Base-by-base conservation (phyloP, 1,140 invertebrate species). In the Eumaeus atala region DNA sequence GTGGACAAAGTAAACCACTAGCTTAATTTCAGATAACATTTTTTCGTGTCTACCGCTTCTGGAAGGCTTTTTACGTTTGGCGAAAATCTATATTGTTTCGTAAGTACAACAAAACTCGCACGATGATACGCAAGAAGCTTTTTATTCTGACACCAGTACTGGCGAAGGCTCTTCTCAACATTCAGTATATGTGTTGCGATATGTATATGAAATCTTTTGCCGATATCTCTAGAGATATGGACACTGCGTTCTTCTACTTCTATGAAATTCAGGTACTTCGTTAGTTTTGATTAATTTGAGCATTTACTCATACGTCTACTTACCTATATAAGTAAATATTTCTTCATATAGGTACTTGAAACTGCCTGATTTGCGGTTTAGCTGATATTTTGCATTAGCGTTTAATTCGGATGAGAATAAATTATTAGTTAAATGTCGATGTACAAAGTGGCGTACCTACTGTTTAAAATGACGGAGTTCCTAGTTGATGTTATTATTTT, bases 61-160 rank as follows among this genome's bases (percentile, higher is more conserved):
- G 95, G 94, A 96, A 95, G 79, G 91, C 92, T 0, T 95, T 96
- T 75, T 93, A 92, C 66, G 89, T 93, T 0, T 96, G 95, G 95
- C 87, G 90, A 37, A 94, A 94, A 69, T 92, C 91, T n/a, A 90
- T 96, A 12, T 83, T 90, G 18, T 91, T 89, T 60, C 89, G 89
- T 36, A 96, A 95, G 77, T 90, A 92, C 47, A 87, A 74, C 38
- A 74, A 81, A 8, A 90, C 91, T 0, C 90, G 89, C 11, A 89
- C 87, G 40, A 81, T 84, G 56, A 69, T 96, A 0, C 83, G 89
- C 11, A 89, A 92, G 34, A 91, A 92, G 72, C 80, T 95, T 4
- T 95, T 95, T 60, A 90, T 93, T 56, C 90, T 92, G 0, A 93
- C 95, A 64, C 89, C 90, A n/a, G 89, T 91, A 1, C 72, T 96